Percentiles rank a stretch among this genome's conserved stretches.
phyloP scores from a whole-genome alignment of 2,888 invertebrate genomes.

The Mesorhabditis spiculigera region DNA sequence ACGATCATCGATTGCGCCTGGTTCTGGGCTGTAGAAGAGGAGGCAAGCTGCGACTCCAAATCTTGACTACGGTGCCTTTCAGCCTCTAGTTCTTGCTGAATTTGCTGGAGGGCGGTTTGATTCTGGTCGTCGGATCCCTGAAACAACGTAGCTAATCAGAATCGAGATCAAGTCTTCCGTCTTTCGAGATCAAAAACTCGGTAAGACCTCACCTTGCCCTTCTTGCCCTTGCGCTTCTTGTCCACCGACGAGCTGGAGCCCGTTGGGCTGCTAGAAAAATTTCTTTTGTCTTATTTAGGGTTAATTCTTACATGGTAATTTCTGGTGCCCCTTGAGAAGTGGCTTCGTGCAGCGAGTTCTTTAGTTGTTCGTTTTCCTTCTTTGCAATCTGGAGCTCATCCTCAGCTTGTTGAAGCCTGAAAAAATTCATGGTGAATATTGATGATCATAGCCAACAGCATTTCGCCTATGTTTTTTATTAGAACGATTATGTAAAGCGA shows the following conservation, averaged over 20 bases:
- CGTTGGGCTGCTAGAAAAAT: too few species aligned
- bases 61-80: background rate
- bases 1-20: background rate
- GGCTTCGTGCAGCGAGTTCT: constrained; percentile 7
- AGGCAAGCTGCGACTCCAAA: background rate
- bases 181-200: background rate
- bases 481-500: background rate
- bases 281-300: background rate
- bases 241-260: background rate
- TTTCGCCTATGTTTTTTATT: background rate
- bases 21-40: background rate
- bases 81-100: background rate
- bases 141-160: background rate
- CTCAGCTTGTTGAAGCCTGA: constrained; percentile 22
- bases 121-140: background rate
- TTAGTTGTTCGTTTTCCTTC: constrained; percentile 17
- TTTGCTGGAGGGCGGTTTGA: background rate
- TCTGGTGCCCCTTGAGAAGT: background rate
- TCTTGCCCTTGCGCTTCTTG: background rate
- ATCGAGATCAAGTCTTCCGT: too few species aligned
- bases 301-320: background rate
- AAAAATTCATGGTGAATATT: background rate
- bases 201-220: background rate
- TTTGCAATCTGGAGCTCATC: constrained; percentile 16
- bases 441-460: background rate